Percentiles rank a stretch among this genome's conserved stretches.
These are phyloP conservation scores for Cranoglanis bouderius DNA, from an alignment of 2,113 vertebrate genomes.

Conservation along the genomic window DNA sequence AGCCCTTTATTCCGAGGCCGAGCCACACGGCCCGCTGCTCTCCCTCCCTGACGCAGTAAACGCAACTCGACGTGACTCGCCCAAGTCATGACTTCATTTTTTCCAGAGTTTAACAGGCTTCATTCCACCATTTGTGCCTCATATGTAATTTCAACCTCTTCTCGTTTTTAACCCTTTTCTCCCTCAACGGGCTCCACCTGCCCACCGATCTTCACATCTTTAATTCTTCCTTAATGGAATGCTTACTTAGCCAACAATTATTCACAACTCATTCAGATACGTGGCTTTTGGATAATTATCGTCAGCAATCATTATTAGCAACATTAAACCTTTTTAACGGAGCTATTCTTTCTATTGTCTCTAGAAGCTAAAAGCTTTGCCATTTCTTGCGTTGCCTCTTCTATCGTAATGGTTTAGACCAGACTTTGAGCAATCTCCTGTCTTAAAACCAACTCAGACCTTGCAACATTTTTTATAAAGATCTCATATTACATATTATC, in stretches of 20 bases:
- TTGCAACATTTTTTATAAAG: background rate
- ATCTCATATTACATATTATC: slow-evolving; percentile 53
- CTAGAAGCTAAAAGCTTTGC: background rate
- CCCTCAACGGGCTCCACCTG: background rate
- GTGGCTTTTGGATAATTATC: background rate
- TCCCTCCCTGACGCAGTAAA: slow-evolving; percentile 37
- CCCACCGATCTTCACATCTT: slow-evolving; percentile 1
- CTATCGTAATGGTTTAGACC: background rate
- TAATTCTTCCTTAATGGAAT: background rate
- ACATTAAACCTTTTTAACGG: background rate
- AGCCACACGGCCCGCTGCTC: slow-evolving; percentile 11
- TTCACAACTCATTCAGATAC: background rate
- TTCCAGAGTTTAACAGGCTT: slow-evolving; percentile 33
- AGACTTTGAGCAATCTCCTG: background rate
- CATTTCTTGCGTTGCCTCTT: background rate
- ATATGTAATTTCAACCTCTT: slow-evolving; percentile 15
- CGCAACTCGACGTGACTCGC: slow-evolving; percentile 36
- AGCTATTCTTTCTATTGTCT: background rate
- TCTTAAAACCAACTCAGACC: slow-evolving; percentile 8
- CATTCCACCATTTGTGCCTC: slow-evolving; percentile 5
- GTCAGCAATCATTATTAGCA: background rate
- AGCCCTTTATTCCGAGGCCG: background rate
- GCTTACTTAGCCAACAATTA: background rate
- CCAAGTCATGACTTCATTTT: slow-evolving; percentile 51
- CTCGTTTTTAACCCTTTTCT: slow-evolving; percentile 14